A percentile compares a stretch with the other conserved stretches of the same genome.
phyloP scores from a whole-genome alignment of 2,888 invertebrate genomes.

The Sericinus montela region DNA sequence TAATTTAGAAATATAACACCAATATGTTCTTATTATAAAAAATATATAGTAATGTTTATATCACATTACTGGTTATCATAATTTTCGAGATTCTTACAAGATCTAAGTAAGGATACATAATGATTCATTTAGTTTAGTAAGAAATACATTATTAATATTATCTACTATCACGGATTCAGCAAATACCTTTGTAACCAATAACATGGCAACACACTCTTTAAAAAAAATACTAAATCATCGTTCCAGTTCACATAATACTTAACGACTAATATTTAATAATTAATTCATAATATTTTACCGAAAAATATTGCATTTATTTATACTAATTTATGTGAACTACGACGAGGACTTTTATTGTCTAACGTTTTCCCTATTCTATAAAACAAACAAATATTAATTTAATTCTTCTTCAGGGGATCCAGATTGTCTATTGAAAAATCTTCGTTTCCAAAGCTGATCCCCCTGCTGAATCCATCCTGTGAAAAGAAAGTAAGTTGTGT shows the following conservation, averaged over 20 bases:
- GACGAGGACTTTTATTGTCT: conserved; percentile 37
- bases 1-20: conserved; percentile 28
- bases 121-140: conserved; percentile 31
- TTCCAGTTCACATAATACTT: conserved; percentile 55
- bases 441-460: conserved; percentile 92
- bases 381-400: conserved; percentile 32
- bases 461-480: conserved; percentile 94
- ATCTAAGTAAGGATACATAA: conserved; percentile 27
- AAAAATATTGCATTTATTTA: conserved; percentile 43
- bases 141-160: conserved; percentile 34
- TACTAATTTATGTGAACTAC: conserved; percentile 50
- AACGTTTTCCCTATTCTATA: conserved; percentile 36
- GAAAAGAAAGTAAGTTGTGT: conserved; percentile 39
- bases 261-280: conserved; percentile 33
- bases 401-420: conserved; percentile 92
- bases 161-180: conserved; percentile 55
- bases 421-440: conserved; percentile 96
- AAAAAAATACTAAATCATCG: conserved; percentile 35
- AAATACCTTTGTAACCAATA: conserved; percentile 61
- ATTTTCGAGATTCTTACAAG: conserved; percentile 44
- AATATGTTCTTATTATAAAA: conserved; percentile 19
- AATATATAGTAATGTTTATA: conserved; percentile 31
- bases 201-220: conserved; percentile 60
- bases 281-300: conserved; percentile 33
- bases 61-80: conserved; percentile 45